Evolutionary conservation across 2,888 invertebrate species (phyloP).

Genomic region (Lucinisca nassula): DNA sequence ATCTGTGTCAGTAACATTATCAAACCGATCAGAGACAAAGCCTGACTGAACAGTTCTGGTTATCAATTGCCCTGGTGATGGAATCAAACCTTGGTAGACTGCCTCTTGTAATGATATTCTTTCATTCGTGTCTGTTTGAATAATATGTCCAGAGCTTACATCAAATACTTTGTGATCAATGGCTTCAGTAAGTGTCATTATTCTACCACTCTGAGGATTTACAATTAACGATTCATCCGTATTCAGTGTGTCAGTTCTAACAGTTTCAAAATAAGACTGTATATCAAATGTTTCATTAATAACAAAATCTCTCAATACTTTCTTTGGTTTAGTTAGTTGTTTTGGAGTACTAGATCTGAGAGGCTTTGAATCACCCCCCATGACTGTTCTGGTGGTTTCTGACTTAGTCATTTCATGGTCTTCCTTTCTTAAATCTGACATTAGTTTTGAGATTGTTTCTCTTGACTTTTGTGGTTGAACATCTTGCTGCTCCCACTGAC

Average conservation of each 20-base stretch:
- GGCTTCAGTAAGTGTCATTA: constrained; percentile 95
- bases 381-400: constrained; percentile 36
- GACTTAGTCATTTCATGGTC: constrained; percentile 38
- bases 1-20: constrained; percentile 54
- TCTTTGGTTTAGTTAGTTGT: not conserved
- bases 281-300: constrained; percentile 48
- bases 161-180: constrained; percentile 96
- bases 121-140: constrained; percentile 90
- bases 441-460: constrained; percentile 4
- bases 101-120: constrained; percentile 94
- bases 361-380: not conserved
- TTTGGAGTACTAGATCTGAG: not conserved
- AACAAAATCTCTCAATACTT: constrained; percentile 28
- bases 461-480: constrained; percentile 7
- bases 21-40: constrained; percentile 62
- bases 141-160: constrained; percentile 93
- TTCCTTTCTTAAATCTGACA: constrained; percentile 35
- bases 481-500: constrained; percentile 46
- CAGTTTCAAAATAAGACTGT: constrained; percentile 88
- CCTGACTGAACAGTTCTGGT: constrained; percentile 64
- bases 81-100: constrained; percentile 88
- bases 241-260: constrained; percentile 88
- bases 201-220: constrained; percentile 91
- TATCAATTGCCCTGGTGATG: constrained; percentile 71
- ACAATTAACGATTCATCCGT: constrained; percentile 76